Percentiles rank a stretch among this genome's conserved stretches.
These are phyloP conservation scores for Dinocampus coccinellae DNA, from an alignment of 2,888 invertebrate genomes.

Conservation along the genomic window DNA sequence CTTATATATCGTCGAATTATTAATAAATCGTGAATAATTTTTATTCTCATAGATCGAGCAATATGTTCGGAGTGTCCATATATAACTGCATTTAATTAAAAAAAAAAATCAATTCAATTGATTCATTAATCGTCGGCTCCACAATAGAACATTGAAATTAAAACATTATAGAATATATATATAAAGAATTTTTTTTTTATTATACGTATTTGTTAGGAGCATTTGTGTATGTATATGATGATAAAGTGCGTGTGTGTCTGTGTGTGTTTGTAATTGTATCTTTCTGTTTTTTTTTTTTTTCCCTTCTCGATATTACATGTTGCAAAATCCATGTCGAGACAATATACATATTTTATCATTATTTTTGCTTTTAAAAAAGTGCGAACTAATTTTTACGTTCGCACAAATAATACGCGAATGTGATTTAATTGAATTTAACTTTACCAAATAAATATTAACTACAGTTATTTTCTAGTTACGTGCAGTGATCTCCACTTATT, in stretches of 20 bases:
- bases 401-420: neutral
- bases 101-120: neutral
- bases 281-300: too few species aligned
- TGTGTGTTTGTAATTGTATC: constrained; percentile 18
- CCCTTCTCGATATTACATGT: neutral
- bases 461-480: constrained; percentile 28
- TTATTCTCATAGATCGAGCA: constrained; percentile 6
- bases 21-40: neutral
- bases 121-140: constrained; percentile 12
- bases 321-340: neutral
- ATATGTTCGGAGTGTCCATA: constrained; percentile 2
- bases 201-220: neutral
- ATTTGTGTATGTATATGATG: neutral
- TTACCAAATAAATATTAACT: neutral
- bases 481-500: constrained; percentile 57
- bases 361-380: neutral
- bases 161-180: neutral
- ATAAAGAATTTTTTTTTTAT: too few species aligned
- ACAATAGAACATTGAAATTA: constrained; percentile 22
- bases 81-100: neutral
- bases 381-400: neutral
- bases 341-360: neutral
- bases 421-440: neutral
- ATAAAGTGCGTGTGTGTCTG: too few species aligned
- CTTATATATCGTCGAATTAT: neutral